A percentile compares a stretch with the other conserved stretches of the same genome.
phyloP scores from a whole-genome alignment of 2,888 invertebrate species.

The Trissolcus brochymenae region DNA sequence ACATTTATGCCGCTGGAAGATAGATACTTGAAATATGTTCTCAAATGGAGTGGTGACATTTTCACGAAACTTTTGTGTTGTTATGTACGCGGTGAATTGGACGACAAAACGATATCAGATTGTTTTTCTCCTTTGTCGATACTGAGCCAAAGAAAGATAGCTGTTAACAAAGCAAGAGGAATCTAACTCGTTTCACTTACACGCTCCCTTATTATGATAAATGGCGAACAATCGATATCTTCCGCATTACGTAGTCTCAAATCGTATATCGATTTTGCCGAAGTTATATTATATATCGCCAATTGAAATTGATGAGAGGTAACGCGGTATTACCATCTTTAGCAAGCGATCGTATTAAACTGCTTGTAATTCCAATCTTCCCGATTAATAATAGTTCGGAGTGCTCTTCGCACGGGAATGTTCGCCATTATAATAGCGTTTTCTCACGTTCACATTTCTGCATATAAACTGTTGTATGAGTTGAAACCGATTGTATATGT shows the following conservation, averaged over 20 bases:
- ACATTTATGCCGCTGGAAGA: conserved; percentile 21
- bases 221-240: conserved; percentile 19
- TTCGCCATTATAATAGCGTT: conserved; percentile 71
- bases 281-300: conserved; percentile 42
- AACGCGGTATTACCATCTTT: conserved; percentile 42
- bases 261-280: conserved; percentile 26
- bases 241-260: conserved; percentile 19
- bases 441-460: conserved; percentile 66
- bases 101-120: conserved; percentile 2
- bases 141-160: too few species aligned
- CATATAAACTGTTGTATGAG: conserved; percentile 69
- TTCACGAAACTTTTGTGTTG: conserved; percentile 8
- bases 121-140: background rate
- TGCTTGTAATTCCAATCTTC: conserved; percentile 52
- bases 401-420: conserved; percentile 62
- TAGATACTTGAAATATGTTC: conserved; percentile 32
- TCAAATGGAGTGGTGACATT: conserved; percentile 8
- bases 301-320: conserved; percentile 53
- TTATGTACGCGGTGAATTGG: conserved; percentile 6
- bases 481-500: conserved; percentile 57
- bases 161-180: too few species aligned
- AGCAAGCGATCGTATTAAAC: conserved; percentile 47
- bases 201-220: conserved; percentile 6
- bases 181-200: background rate
- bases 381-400: conserved; percentile 52